These are phyloP conservation scores for Acronicta aceris DNA, from an alignment of 2,888 invertebrate species.

Conservation along the genomic window DNA sequence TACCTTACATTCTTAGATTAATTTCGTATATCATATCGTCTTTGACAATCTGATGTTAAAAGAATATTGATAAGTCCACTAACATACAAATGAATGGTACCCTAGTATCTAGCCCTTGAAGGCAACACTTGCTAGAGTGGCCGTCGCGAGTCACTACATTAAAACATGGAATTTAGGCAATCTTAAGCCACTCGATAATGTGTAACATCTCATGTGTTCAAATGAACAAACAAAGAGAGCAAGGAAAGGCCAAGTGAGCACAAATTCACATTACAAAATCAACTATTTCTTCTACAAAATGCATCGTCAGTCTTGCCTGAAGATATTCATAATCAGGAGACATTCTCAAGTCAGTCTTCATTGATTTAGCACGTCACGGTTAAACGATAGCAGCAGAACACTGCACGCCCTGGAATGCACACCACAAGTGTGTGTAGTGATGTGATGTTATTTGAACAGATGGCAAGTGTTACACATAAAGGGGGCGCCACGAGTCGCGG, in stretches of 20 bases:
- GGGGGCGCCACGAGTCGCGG: slow-evolving; percentile 58
- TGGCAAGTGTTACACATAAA: slow-evolving; percentile 83
- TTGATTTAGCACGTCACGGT: slow-evolving; percentile 68
- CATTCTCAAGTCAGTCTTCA: slow-evolving; percentile 76
- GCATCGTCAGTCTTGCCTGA: slow-evolving; percentile 80
- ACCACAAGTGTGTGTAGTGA: slow-evolving; percentile 36
- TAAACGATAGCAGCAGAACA: slow-evolving; percentile 56
- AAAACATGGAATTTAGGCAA: slow-evolving; percentile 66
- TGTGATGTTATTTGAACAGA: slow-evolving; percentile 74
- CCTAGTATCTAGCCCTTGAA: slow-evolving; percentile 64
- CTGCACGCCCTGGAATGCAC: slow-evolving; percentile 58
- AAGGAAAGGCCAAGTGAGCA: slow-evolving; percentile 78
- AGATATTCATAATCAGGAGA: slow-evolving; percentile 69
- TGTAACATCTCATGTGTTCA: slow-evolving; percentile 81
- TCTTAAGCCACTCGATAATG: slow-evolving; percentile 72
- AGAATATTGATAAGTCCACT: slow-evolving; percentile 74
- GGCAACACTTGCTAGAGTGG: slow-evolving; percentile 77
- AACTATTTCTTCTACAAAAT: slow-evolving; percentile 82
- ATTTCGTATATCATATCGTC: slow-evolving; percentile 87
- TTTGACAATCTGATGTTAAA: slow-evolving; percentile 86
- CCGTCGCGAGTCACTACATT: slow-evolving; percentile 57
- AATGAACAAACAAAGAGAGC: slow-evolving; percentile 79
- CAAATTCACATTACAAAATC: slow-evolving; percentile 65
- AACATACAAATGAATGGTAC: slow-evolving; percentile 73
- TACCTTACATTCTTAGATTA: slow-evolving; percentile 88